phyloP scores from a whole-genome alignment of 1,140 invertebrate species.

The Drosophila murphyi region DNA sequence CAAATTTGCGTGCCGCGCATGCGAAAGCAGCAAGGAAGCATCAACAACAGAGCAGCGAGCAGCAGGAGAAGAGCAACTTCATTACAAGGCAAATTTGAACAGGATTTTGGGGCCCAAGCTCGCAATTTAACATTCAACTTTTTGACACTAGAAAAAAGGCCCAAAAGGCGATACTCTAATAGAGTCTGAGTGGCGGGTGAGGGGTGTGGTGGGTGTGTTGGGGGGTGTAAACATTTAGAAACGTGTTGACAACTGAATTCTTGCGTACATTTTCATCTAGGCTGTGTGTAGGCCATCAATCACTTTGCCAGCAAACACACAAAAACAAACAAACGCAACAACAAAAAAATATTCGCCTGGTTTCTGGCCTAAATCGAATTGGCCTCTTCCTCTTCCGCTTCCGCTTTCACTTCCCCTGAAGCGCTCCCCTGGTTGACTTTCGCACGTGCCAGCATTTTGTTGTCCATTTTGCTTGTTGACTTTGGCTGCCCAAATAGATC shows the following conservation, averaged over 20 bases:
- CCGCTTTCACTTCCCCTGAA: too few relatives aligned
- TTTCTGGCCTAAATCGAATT: conserved; percentile 18
- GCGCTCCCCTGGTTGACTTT: not conserved
- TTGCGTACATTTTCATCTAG: conserved; percentile 10
- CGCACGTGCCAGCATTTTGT: conserved; percentile 4
- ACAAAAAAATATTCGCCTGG: not conserved
- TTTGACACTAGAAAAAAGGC: not conserved
- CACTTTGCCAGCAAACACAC: conserved; percentile 48
- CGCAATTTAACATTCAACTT: not conserved
- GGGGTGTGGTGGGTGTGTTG: not conserved
- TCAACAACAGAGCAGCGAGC: too few relatives aligned
- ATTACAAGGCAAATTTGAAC: conserved; percentile 36
- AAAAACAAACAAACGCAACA: too few relatives aligned
- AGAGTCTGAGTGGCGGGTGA: not conserved
- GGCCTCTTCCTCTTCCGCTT: conserved; percentile 2
- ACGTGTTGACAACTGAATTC: conserved; percentile 68
- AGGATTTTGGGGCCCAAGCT: conserved; percentile 26
- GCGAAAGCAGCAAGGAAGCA: conserved; percentile 30
- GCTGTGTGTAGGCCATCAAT: conserved; percentile 50
- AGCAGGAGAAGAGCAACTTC: conserved; percentile 20
- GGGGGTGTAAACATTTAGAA: conserved; percentile 7
- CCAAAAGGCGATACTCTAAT: conserved; percentile 31
- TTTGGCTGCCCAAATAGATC: conserved; percentile 30
- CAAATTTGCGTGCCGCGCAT: conserved; percentile 76
- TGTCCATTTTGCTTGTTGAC: conserved; percentile 1